Percentiles rank a stretch among this genome's conserved stretches.
Conservation (phyloP, 2,113 vertebrate genomes). For the Datnioides undecimradiatus region DNA sequence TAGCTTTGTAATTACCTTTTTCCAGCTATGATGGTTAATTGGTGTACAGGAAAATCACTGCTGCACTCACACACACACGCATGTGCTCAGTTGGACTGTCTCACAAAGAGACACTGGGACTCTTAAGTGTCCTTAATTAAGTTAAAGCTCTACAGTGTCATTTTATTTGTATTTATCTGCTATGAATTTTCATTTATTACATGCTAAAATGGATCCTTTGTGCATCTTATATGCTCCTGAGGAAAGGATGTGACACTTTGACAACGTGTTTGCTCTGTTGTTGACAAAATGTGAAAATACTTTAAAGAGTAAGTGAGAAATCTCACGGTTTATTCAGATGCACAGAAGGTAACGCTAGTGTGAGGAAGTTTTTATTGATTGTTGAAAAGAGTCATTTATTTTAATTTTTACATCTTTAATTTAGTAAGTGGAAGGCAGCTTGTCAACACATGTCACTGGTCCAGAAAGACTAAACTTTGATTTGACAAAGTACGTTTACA, state of each 20-base stretch:
- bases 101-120: background rate
- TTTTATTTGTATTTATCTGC: slow-evolving; percentile 38
- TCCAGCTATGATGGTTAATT: slow-evolving; percentile 70
- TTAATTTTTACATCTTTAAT: slow-evolving; percentile 15
- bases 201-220: slow-evolving; percentile 20
- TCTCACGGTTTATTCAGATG: slow-evolving; percentile 15
- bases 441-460: slow-evolving; percentile 29
- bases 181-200: slow-evolving; percentile 32
- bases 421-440: slow-evolving; percentile 5
- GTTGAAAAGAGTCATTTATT: background rate
- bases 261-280: slow-evolving; percentile 33
- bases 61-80: slow-evolving; percentile 22
- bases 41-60: slow-evolving; percentile 51
- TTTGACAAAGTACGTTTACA: slow-evolving; percentile 1
- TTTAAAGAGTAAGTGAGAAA: slow-evolving; percentile 26
- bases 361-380: slow-evolving; percentile 36
- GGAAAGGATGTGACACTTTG: slow-evolving; percentile 39
- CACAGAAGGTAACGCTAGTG: background rate
- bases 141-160: slow-evolving; percentile 44
- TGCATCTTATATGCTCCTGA: background rate
- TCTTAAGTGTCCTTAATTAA: slow-evolving; percentile 55
- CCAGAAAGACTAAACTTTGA: slow-evolving; percentile 10
- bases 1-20: slow-evolving; percentile 76
- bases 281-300: slow-evolving; percentile 12
- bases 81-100: slow-evolving; percentile 41